phyloP scores from a whole-genome alignment of 2,113 vertebrate species.

The Antechinus flavipes region DNA sequence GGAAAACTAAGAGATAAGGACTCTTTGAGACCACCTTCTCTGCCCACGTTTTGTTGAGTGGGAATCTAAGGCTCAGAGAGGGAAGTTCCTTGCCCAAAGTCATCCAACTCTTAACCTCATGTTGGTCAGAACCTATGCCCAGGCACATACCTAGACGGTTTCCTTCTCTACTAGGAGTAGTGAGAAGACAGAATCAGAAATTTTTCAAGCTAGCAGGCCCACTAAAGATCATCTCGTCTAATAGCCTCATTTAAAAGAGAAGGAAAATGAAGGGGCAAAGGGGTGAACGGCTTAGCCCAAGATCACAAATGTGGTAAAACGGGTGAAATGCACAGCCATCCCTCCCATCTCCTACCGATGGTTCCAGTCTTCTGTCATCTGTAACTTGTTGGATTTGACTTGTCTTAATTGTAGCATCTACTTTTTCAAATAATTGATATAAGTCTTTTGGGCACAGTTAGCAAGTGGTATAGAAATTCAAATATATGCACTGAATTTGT shows the following conservation, averaged over 20 bases:
- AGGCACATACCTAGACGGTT: background rate
- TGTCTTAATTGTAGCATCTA: constrained; percentile 16
- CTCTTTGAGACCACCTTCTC: background rate
- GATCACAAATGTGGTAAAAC: background rate
- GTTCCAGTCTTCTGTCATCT: constrained; percentile 12
- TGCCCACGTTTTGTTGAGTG: background rate
- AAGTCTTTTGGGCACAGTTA: constrained; percentile 33
- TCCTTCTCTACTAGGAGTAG: background rate
- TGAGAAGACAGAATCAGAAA: background rate
- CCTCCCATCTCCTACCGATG: background rate
- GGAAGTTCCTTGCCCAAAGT: background rate
- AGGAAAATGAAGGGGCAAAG: background rate
- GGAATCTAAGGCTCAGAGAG: background rate
- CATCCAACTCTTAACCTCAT: background rate
- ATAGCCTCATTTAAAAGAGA: background rate
- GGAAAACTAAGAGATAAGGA: background rate
- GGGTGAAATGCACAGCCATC: background rate
- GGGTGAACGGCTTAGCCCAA: background rate
- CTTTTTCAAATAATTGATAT: constrained; percentile 27
- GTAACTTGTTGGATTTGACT: background rate
- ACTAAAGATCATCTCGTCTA: background rate
- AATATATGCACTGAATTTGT: background rate
- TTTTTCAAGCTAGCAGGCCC: background rate
- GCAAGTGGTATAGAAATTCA: constrained; percentile 2
- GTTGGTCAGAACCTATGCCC: background rate